Evolutionary conservation across 2,797 vertebrate genomes (phyloP), one percentile per base, ranked within the genome.

Genomic region (Schizothorax lantsangensis): DNA sequence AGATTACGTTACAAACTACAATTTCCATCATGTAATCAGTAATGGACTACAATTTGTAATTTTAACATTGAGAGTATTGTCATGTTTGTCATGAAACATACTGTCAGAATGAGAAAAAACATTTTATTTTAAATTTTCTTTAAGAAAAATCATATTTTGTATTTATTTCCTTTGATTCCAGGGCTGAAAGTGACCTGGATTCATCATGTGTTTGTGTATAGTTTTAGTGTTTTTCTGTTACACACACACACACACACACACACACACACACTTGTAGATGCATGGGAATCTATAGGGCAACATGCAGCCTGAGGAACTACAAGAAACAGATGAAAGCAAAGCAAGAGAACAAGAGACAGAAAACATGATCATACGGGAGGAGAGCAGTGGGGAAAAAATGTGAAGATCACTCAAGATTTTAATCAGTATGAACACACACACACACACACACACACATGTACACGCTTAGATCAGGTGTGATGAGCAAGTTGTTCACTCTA

Each of bases 401-500:
- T 1, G n/a, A 43, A 7, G 38, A 75, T 33, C 38, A 21, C 82
- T 74, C 6, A 1, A 36, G n/a, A 75, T 84, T 84, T 69, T 17
- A 68, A 14, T 78, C 62, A 30, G 36, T 84, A 8, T 30, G 33
- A 21, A 69, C 64, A 15, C 33, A 57, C 49, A 6, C 19, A 36
- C 15, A 77, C 0, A 73, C 30, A 73, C 49, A 6, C 19, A 36
- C 15, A 77, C 0, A 73, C 30, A 73, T 49, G 62, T n/a, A 74
- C 38, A 14, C 19, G 9, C 17, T 40, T 68, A 66, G 84, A 81
- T 72, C 84, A 83, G 15, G 26, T 45, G 52, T 73, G 43, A 30
- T 72, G 30, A 52, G 49, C 54, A 45, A 79, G 49, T 85, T 69
- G n/a, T 68, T 36, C 38, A 79, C 10, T 66, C 81, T 52, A 88